A percentile compares a stretch with the other conserved stretches of the same genome.
Evolutionary conservation across 2,113 vertebrate genomes (phyloP).

Genomic region (Corvus hawaiiensis): DNA sequence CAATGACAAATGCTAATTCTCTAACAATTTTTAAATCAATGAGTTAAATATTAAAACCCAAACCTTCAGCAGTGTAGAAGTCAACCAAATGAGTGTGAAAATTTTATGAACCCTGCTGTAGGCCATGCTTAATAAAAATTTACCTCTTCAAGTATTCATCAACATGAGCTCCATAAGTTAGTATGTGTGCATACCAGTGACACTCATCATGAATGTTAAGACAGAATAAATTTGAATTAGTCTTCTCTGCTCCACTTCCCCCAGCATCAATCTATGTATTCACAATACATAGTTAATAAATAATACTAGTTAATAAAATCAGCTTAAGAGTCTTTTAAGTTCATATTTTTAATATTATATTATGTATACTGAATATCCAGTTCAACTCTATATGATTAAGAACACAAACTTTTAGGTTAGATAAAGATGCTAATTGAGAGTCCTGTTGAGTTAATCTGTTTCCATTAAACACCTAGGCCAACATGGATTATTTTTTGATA

Average conservation of each 20-base stretch:
- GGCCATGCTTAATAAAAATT: background rate
- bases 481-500: background rate
- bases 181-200: background rate
- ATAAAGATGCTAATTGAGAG: background rate
- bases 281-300: background rate
- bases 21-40: background rate
- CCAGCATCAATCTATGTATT: background rate
- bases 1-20: background rate
- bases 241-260: accelerated
- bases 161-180: background rate
- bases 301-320: background rate
- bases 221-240: background rate
- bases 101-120: background rate
- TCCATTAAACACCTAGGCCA: background rate
- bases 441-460: background rate
- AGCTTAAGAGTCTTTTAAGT: background rate
- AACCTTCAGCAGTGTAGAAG: background rate
- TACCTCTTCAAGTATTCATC: background rate
- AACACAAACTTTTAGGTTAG: background rate
- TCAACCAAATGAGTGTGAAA: background rate
- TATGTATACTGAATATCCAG: background rate
- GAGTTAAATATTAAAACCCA: background rate
- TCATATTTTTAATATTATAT: background rate
- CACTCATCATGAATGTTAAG: background rate
- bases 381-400: background rate